These are phyloP conservation scores for Meloidogyne exigua DNA, from an alignment of 1,140 invertebrate species.

Conservation along the genomic window DNA sequence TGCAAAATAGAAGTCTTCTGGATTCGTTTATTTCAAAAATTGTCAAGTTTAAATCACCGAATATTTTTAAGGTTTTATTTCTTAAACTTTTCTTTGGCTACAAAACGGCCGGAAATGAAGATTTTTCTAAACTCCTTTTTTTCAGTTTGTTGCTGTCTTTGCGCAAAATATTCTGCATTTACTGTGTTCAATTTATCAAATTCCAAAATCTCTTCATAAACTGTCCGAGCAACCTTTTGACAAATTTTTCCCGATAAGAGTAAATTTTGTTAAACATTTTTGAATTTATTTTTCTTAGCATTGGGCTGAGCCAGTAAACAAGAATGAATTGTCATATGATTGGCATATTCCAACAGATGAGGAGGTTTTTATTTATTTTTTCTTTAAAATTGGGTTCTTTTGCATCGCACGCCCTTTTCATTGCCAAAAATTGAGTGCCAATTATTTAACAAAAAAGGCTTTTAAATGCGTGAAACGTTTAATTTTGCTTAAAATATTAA, in stretches of 20 bases:
- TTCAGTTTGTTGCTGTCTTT: slow-evolving; percentile 50
- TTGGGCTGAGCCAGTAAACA: slow-evolving; percentile 76
- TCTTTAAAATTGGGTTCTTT: not conserved
- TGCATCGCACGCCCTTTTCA: too few relatives aligned
- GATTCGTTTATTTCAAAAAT: slow-evolving; percentile 30
- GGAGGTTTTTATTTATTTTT: slow-evolving; percentile 67
- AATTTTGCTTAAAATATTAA: too few relatives aligned
- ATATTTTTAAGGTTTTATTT: slow-evolving; percentile 39
- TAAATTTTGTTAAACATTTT: slow-evolving; percentile 57
- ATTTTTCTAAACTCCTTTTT: not conserved
- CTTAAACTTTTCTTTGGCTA: not conserved
- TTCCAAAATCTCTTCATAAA: slow-evolving; percentile 67
- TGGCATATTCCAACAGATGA: slow-evolving; percentile 77
- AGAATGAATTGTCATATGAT: slow-evolving; percentile 72
- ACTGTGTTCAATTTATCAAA: slow-evolving; percentile 70
- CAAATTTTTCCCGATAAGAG: slow-evolving; percentile 75
- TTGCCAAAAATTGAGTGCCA: too few relatives aligned
- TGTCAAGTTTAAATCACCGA: slow-evolving; percentile 40
- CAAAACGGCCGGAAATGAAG: too few relatives aligned
- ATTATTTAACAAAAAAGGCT: too few relatives aligned
- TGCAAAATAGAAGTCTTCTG: slow-evolving; percentile 26
- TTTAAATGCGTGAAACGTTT: too few relatives aligned
- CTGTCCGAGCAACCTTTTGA: slow-evolving; percentile 69
- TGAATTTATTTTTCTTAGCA: slow-evolving; percentile 67
- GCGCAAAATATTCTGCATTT: slow-evolving; percentile 68